These are phyloP conservation scores for Daboia siamensis DNA, from an alignment of 2,113 vertebrate genomes.

Conservation along the genomic window DNA sequence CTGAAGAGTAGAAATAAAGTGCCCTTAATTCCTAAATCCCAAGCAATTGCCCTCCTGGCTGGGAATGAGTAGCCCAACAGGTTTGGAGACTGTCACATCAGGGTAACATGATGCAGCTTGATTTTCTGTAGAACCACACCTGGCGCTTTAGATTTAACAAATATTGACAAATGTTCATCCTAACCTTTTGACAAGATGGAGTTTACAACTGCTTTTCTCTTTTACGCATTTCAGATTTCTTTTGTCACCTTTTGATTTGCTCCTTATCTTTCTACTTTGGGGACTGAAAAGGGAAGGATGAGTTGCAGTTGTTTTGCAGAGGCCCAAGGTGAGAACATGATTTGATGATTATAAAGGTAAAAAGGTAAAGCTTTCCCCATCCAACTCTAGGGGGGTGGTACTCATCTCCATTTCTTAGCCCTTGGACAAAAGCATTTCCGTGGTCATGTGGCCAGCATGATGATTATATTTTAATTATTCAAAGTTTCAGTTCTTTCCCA, in stretches of 20 bases:
- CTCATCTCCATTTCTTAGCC: neutral
- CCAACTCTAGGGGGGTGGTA: neutral
- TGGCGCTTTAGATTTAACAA: neutral
- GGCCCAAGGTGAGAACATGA: neutral
- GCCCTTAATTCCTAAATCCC: neutral
- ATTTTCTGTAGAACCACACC: neutral
- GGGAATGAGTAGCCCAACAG: neutral
- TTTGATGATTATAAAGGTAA: neutral
- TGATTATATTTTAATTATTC: neutral
- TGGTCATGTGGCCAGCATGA: neutral
- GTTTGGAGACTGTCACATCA: neutral
- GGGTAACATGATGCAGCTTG: neutral
- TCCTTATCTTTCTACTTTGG: neutral
- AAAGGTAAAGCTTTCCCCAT: neutral
- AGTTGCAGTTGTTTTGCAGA: neutral
- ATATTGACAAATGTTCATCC: neutral
- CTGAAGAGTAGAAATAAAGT: neutral
- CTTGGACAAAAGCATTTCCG: neutral
- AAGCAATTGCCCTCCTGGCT: neutral
- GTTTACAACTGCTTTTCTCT: neutral
- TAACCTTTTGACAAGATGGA: neutral
- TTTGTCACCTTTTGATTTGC: neutral
- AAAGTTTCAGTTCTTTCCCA: neutral
- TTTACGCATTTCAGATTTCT: neutral
- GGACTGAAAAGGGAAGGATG: neutral